A percentile compares a stretch with the other conserved stretches of the same genome.
Conservation (phyloP, 2,113 vertebrate species). For the Clarias gariepinus region DNA sequence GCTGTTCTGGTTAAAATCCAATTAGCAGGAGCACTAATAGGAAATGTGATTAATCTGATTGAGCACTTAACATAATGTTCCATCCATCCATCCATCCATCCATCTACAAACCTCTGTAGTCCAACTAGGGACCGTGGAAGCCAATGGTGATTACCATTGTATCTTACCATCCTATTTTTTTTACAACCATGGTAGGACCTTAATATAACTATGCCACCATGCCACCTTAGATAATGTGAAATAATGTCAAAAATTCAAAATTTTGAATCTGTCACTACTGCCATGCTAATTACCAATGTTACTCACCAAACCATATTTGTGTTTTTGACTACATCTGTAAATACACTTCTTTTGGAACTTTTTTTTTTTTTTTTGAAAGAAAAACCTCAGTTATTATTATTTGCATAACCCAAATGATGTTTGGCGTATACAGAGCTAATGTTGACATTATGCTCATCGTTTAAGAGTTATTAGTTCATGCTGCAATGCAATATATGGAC, state of each 20-base stretch:
- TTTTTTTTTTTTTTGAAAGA: background rate
- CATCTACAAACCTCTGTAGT: too few relatives aligned
- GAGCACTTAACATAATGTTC: background rate
- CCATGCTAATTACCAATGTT: background rate
- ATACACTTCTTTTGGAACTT: background rate
- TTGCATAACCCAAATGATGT: background rate
- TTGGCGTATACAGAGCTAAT: background rate
- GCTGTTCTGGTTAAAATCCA: background rate
- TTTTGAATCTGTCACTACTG: background rate
- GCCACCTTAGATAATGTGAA: background rate
- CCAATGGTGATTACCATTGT: too few relatives aligned
- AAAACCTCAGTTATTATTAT: background rate
- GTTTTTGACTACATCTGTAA: background rate
- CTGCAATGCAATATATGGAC: background rate
- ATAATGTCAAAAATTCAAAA: background rate
- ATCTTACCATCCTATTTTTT: too few relatives aligned
- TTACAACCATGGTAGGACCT: too few relatives aligned
- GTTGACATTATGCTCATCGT: background rate
- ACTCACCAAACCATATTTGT: background rate
- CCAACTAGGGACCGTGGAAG: too few relatives aligned
- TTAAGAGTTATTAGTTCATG: background rate
- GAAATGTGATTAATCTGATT: background rate
- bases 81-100: too few relatives aligned
- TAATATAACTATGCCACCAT: too few relatives aligned
- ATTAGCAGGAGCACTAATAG: too few relatives aligned